Conservation (phyloP, 2,797 vertebrate genomes). For the Morus bassanus region DNA sequence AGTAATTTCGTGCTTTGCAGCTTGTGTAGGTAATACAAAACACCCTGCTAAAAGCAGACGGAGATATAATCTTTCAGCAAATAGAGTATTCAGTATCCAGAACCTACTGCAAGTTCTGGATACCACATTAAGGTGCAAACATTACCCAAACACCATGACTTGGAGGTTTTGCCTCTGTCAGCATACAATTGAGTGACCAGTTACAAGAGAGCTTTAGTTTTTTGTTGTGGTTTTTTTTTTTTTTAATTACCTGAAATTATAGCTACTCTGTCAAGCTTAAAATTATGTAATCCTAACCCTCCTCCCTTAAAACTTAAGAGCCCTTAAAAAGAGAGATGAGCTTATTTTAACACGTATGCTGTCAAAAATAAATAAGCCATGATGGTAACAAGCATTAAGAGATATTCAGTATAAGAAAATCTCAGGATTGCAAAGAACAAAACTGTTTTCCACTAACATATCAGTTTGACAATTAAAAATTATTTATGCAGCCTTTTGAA, state of each 20-base stretch:
- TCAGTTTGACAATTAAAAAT: neutral
- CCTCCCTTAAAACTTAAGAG: neutral
- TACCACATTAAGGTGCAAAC: neutral
- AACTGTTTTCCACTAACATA: neutral
- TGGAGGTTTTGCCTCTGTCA: neutral
- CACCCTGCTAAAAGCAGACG: neutral
- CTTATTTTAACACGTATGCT: neutral
- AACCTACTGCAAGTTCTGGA: neutral
- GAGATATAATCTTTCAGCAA: neutral
- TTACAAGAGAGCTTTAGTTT: neutral
- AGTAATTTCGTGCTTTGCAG: neutral
- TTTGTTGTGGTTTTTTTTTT: neutral
- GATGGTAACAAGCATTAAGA: neutral
- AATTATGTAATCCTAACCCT: constrained; percentile 3
- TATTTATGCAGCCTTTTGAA: constrained; percentile 9
- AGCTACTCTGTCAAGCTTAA: constrained; percentile 57
- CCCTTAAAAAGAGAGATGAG: neutral
- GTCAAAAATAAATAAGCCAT: neutral
- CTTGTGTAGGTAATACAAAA: neutral
- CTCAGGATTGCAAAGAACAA: neutral
- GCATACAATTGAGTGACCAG: neutral
- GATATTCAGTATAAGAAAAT: neutral
- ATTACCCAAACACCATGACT: neutral
- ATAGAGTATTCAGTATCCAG: neutral
- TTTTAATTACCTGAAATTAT: constrained; percentile 51